phyloP scores from a whole-genome alignment of 2,888 invertebrate species.

The Tipula lateralis region DNA sequence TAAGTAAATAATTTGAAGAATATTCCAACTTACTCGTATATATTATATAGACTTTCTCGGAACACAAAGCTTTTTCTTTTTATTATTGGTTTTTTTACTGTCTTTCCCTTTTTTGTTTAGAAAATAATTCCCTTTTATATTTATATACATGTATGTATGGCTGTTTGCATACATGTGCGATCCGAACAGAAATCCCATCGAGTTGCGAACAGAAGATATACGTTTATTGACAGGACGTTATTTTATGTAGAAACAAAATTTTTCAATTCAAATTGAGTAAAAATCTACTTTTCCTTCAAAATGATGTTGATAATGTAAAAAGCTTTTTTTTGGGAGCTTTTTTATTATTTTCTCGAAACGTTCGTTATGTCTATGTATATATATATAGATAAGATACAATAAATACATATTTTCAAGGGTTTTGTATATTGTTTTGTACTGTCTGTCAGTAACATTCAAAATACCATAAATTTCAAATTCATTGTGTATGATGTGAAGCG shows the following conservation, averaged over 20 bases:
- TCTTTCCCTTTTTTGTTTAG: neutral
- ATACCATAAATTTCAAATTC: neutral
- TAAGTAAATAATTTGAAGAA: neutral
- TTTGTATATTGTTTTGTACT: neutral
- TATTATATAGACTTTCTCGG: neutral
- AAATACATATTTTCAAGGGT: neutral
- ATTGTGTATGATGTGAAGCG: neutral
- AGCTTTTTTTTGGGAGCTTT: neutral
- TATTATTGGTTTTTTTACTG: no score
- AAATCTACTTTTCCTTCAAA: neutral
- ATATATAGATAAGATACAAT: neutral
- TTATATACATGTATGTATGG: neutral
- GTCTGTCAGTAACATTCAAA: neutral
- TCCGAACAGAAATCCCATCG: neutral
- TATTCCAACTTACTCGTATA: neutral
- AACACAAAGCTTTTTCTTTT: neutral
- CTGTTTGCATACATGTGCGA: neutral
- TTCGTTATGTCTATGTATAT: neutral
- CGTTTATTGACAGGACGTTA: neutral
- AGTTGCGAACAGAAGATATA: neutral
- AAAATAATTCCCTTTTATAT: neutral
- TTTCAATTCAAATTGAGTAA: neutral
- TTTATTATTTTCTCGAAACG: neutral
- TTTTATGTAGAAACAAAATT: neutral
- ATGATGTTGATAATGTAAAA: neutral